Evolutionary conservation across 2,888 invertebrate species (phyloP), one percentile per base, ranked within the genome.

Genomic region (Choreutis nemorana): DNA sequence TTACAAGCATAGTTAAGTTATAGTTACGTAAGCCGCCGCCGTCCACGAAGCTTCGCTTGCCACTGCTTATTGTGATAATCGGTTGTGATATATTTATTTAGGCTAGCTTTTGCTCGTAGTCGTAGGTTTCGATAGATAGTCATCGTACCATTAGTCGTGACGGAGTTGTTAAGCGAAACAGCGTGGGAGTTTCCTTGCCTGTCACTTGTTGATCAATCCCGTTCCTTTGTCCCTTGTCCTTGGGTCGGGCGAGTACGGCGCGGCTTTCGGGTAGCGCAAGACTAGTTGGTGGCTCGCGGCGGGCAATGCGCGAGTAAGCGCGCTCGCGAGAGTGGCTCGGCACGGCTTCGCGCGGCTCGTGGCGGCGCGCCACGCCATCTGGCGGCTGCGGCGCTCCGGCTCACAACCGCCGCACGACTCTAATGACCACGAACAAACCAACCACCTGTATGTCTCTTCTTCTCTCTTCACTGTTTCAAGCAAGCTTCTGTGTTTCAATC

Each of bases 311-410:
- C 70, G 65, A 44, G 44, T 66, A 68, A n/a, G n/a, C n/a, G 71
- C 63, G 71, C 63, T 55, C 55, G 45, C 60, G 57, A 77, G 55
- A 50, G 83, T 85, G 85, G 85, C 85, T 81, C 83, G 84, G 50
- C 84, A 85, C 83, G 83, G 84, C 49, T 81, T 86, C 70, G 85
- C 84, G 66, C 83, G 85, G 71, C 83, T 86, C 62, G 85, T 85
- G 82, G 85, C 85, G 68, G 85, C 85, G 50, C 84, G 85, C 71
- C 84, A 84, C 80, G 85, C 85, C 81, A 82, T 86, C 81, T 85
- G 85, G 85, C 82, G 85, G 57, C 80, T 85, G 62, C 79, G 85
- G 55, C 75, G 78, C 51, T 78, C 79, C 50, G 78, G 73, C 57
- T 79, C 78, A 46, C 78, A 77, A 61, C 80, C 77, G 40, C 57